These are phyloP conservation scores for Dendrocincla fuliginosa DNA, from an alignment of 2,797 vertebrate genomes.

Conservation along the genomic window DNA sequence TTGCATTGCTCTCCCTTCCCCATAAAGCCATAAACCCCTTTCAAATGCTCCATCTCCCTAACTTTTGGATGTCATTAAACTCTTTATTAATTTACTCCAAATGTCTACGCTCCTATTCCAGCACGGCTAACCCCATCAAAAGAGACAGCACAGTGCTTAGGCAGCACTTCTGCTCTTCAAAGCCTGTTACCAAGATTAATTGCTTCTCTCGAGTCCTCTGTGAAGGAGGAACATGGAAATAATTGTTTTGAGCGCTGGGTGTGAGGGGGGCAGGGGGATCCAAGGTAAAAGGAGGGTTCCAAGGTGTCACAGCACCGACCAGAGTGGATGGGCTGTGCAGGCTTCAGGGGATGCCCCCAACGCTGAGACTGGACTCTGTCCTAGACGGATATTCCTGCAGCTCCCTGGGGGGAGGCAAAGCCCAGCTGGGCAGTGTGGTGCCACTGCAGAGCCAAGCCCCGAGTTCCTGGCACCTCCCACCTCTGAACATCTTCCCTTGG, in stretches of 20 bases:
- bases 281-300: background rate
- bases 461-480: background rate
- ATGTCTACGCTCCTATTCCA: background rate
- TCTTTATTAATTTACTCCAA: slow-evolving; percentile 45
- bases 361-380: rapidly evolving
- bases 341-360: background rate
- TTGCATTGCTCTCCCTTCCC: background rate
- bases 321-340: background rate
- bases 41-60: slow-evolving; percentile 16
- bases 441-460: background rate
- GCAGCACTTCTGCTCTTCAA: slow-evolving; percentile 56
- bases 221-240: slow-evolving; percentile 22
- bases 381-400: background rate
- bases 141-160: slow-evolving; percentile 23
- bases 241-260: background rate
- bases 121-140: slow-evolving; percentile 24
- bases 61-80: slow-evolving; percentile 32
- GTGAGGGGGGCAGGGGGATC: background rate
- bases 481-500: background rate
- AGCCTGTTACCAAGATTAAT: slow-evolving; percentile 50
- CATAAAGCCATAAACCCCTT: slow-evolving; percentile 17
- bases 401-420: background rate
- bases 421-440: rapidly evolving
- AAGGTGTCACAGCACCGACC: rapidly evolving
- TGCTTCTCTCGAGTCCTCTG: slow-evolving; percentile 44